A percentile compares a stretch with the other conserved stretches of the same genome.
Conservation (phyloP, 2,797 vertebrate species). For the Acrocephalus scirpaceus region DNA sequence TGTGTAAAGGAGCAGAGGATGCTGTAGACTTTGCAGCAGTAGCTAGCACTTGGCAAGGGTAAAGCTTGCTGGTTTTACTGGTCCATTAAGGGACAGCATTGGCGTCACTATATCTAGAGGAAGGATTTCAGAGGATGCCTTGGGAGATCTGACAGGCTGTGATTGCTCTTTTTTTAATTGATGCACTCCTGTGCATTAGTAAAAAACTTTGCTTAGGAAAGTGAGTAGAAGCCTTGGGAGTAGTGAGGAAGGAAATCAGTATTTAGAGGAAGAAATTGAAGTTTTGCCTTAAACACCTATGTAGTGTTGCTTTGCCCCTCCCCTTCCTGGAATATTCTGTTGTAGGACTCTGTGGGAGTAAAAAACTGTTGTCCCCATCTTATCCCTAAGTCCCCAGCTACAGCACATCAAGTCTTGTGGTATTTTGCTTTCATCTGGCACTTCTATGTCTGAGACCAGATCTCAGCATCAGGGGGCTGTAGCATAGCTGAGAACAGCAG, state of each 20-base stretch:
- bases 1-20: background rate
- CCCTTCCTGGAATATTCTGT: background rate
- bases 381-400: background rate
- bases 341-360: background rate
- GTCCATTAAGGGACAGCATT: background rate
- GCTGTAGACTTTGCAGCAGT: background rate
- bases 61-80: conserved; percentile 6
- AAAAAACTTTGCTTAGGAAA: conserved; percentile 46
- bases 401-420: background rate
- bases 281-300: background rate
- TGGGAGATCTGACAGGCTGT: conserved; percentile 42
- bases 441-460: background rate
- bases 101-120: background rate
- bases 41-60: background rate
- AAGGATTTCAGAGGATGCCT: conserved; percentile 30
- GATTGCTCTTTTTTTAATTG: conserved; percentile 19
- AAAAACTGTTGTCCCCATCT: background rate
- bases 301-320: background rate
- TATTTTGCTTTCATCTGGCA: background rate
- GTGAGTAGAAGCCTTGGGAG: conserved; percentile 20
- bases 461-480: background rate
- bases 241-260: conserved; percentile 26
- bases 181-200: conserved; percentile 19
- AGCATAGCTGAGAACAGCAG: background rate
- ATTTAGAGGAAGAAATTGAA: conserved; percentile 20